Evolutionary conservation across 2,888 invertebrate species (phyloP), one percentile per base, ranked within the genome.

Genomic region (Tortricodes alternella): DNA sequence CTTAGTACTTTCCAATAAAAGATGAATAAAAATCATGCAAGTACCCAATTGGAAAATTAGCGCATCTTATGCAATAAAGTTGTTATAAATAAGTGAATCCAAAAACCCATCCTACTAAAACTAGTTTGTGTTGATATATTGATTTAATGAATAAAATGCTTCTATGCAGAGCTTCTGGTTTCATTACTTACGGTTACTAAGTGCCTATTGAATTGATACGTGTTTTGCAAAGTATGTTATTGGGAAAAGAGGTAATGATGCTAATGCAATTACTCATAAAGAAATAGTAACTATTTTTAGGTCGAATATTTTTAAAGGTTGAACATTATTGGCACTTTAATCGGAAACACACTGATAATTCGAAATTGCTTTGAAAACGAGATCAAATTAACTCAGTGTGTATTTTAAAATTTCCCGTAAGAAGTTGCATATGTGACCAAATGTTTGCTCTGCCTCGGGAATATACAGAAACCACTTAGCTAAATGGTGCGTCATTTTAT

Each of bases 351-450:
- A 23, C 23, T 7, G 1, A 3, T 23, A 23, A 23, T 23, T 5
- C n/a, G 23, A 21, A 39, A 13, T 39, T 2, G 16, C 16, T 41
- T 41, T 15, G 0, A 27, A 24, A 24, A 41, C 24, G 15, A 16
- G 5, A 8, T 15, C 6, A 24, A 23, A 41, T 15, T n/a, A 24
- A 24, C 19, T 7, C 15, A 9, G 13, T 39, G 24, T 41, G 23
- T 41, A 23, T 41, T 15, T 41, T 41, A 13, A 41, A 46, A 21
- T 43, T 24, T 34, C 29, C 16, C 2, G 34, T 13, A 51, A 46
- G 39, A 52, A 35, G 39, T 38, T 44, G 34, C 38, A 68, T 67
- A 67, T 62, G 67, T 67, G 61, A 63, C 68, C 67, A 48, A 59
- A 55, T 49, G 39, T 59, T 55, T 55, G 29, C 39, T 34, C 43